Evolutionary conservation across 2,797 vertebrate genomes (phyloP).

Genomic region (Acrossocheilus fasciatus): DNA sequence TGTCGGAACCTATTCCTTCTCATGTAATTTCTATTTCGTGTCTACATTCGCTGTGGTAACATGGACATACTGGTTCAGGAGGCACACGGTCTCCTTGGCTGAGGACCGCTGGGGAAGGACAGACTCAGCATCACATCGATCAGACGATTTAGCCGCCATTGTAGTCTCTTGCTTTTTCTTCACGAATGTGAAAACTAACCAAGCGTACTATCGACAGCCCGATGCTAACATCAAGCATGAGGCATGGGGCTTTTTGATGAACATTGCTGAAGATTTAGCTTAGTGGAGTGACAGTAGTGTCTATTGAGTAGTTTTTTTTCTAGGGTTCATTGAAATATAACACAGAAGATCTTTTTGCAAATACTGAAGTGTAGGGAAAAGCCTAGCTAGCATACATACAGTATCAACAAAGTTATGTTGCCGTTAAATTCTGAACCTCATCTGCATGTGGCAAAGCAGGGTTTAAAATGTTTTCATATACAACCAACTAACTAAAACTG

Average conservation of each 20-base stretch:
- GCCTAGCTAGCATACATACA: slow-evolving; percentile 20
- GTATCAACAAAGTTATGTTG: slow-evolving; percentile 40
- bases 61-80: slow-evolving; percentile 25
- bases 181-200: slow-evolving; percentile 44
- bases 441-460: slow-evolving; percentile 57
- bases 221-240: slow-evolving; percentile 37
- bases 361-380: slow-evolving; percentile 38
- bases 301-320: slow-evolving; percentile 42
- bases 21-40: slow-evolving; percentile 37
- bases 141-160: slow-evolving; percentile 26
- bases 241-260: slow-evolving; percentile 38
- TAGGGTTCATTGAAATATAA: slow-evolving; percentile 29
- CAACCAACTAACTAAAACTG: slow-evolving; percentile 9
- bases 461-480: slow-evolving; percentile 52
- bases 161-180: slow-evolving; percentile 36
- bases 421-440: slow-evolving; percentile 57
- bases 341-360: slow-evolving; percentile 31
- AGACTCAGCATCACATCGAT: slow-evolving; percentile 25
- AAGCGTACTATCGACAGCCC: slow-evolving; percentile 29
- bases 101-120: slow-evolving; percentile 14
- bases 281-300: slow-evolving; percentile 41
- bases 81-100: not conserved
- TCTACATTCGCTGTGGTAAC: slow-evolving; percentile 39
- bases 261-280: slow-evolving; percentile 38
- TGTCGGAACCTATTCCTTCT: slow-evolving; percentile 36